Percentiles rank a stretch among this genome's conserved stretches.
phyloP scores from a whole-genome alignment of 2,888 invertebrate genomes.

The Idaea biselata region DNA sequence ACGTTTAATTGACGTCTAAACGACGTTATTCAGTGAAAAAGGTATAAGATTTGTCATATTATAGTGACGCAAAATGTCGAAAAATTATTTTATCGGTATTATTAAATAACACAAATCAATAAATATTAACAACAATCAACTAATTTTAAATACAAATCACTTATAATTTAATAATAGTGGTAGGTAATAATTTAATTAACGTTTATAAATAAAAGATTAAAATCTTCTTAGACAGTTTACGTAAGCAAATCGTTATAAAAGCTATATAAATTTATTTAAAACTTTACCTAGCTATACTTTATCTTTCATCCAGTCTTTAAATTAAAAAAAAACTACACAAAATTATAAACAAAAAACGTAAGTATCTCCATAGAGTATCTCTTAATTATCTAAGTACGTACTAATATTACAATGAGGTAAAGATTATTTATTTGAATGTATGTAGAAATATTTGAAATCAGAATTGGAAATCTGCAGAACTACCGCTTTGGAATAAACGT shows the following conservation, averaged over 20 bases:
- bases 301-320: not conserved
- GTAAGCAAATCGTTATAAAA: conserved; percentile 50
- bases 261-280: conserved; percentile 35
- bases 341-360: not conserved
- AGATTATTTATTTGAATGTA: not conserved
- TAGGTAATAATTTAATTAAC: conserved; percentile 5
- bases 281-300: conserved; percentile 5
- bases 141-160: too few relatives aligned
- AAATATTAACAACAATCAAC: too few relatives aligned
- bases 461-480: too few relatives aligned
- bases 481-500: too few relatives aligned
- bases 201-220: conserved; percentile 18
- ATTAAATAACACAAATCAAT: too few relatives aligned
- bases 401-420: not conserved
- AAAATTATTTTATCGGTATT: too few relatives aligned
- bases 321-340: not conserved
- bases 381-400: not conserved
- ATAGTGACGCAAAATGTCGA: too few relatives aligned
- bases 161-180: too few relatives aligned
- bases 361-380: not conserved
- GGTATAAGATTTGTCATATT: too few relatives aligned
- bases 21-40: too few relatives aligned
- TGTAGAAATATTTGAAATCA: too few relatives aligned
- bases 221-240: conserved; percentile 18
- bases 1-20: too few relatives aligned